Evolutionary conservation across 1,140 invertebrate species (phyloP).

Genomic region (Eufriesea mexicana): DNA sequence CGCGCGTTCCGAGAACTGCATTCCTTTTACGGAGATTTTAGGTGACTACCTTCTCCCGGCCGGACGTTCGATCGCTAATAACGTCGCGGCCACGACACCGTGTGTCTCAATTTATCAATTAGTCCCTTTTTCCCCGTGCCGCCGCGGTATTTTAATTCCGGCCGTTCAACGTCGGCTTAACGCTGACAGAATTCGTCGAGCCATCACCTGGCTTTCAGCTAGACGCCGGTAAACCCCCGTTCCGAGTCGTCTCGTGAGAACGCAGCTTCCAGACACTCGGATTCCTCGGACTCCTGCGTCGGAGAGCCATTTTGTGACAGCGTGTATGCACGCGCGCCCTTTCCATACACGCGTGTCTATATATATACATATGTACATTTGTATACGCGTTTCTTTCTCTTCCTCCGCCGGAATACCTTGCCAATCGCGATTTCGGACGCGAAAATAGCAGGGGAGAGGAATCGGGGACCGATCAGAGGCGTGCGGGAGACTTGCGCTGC

Average conservation of each 20-base stretch:
- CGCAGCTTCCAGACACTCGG: too few relatives aligned
- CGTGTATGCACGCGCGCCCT: too few relatives aligned
- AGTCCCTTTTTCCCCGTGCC: not conserved
- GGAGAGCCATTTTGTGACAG: too few relatives aligned
- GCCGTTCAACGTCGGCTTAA: not conserved
- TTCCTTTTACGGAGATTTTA: conserved; percentile 50
- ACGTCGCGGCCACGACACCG: not conserved
- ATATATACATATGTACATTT: too few relatives aligned
- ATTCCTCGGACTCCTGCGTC: too few relatives aligned
- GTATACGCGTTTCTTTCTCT: not conserved
- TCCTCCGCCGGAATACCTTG: not conserved
- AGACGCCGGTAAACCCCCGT: too few relatives aligned
- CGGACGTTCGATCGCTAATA: conserved; percentile 23
- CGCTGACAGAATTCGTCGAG: too few relatives aligned
- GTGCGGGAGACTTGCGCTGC: conserved; percentile 18
- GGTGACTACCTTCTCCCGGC: conserved; percentile 25
- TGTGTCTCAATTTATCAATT: conserved; percentile 37
- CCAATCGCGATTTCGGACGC: conserved; percentile 7
- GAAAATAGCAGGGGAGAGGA: conserved; percentile 14
- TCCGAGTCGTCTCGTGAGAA: too few relatives aligned
- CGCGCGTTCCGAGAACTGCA: conserved; percentile 37
- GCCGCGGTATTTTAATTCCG: not conserved
- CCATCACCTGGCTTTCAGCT: too few relatives aligned
- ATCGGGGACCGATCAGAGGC: not conserved
- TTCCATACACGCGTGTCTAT: too few relatives aligned